Base-by-base conservation (phyloP, 1,140 invertebrate genomes). In the Drosophila seguyi region DNA sequence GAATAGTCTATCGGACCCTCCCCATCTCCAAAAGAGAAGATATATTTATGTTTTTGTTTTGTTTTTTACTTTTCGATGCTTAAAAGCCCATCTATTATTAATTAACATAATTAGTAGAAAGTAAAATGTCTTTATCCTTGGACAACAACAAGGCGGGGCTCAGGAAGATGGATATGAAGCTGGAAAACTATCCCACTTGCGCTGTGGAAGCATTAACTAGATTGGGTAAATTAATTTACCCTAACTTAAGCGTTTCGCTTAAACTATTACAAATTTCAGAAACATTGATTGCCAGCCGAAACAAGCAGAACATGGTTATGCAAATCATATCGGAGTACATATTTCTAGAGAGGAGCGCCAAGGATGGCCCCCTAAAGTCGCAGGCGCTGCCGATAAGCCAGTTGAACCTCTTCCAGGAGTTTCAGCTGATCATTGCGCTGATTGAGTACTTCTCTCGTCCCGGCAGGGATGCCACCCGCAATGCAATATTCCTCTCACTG, bases 261-360 rank as follows among this genome's bases (percentile, higher is more conserved):
- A 2, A 47, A 39, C 57, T 29, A 11, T 25, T 65, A 14, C n/a
- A 18, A 29, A 36, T 90, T 83, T 25, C 65, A 90, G 83, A 92
- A 53, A 77, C 56, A 16, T 63, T 92, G 3, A 81, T 92, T 25
- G 81, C 79, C 20, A 92, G 67, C 45, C 72, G 85, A 48, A 84
- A 72, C 38, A 93, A 91, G 65, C 81, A 86, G 44, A 94, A 94
- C 66, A 87, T 94, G 61, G 95, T 95, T 29, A 94, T 96, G 93
- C 96, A 97, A 74, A 93, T 97, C 25, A 97, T 97, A 92, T 94
- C 96, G 4, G 96, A 97, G 90, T 97, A 97, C 92, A 94, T 97
- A 25, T 97, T 97, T 82, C 95, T 95, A 55, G 96, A 97, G 92
- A 94, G 95, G 18, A 71, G n/a, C 18, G 3, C 29, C 5, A 86